These are phyloP conservation scores for Bradypodion ventrale DNA, from an alignment of 2,797 vertebrate genomes.

Conservation along the genomic window DNA sequence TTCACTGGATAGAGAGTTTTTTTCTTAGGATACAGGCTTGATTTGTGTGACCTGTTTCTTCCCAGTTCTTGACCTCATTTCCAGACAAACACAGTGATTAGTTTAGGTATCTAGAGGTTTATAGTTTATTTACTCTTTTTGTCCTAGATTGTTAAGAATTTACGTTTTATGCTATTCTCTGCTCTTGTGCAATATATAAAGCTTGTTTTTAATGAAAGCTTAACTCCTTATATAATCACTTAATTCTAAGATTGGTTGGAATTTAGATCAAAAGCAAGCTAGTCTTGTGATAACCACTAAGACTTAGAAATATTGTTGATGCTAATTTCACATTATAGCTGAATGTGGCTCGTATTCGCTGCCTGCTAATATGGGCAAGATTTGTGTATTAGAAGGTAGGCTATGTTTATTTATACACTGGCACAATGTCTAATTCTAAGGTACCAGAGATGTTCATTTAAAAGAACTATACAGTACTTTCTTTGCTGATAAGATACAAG, in stretches of 20 bases:
- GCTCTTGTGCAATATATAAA: background rate
- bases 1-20: no score
- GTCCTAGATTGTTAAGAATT: background rate
- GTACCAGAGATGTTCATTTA: background rate
- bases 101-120: background rate
- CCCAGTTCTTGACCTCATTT: background rate
- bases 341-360: background rate
- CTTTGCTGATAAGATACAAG: background rate
- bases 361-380: background rate
- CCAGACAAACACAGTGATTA: background rate
- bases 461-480: no score
- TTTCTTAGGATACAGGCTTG: background rate
- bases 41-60: background rate
- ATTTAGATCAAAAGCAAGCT: background rate
- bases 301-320: background rate
- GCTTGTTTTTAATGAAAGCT: background rate
- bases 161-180: background rate
- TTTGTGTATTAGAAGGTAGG: background rate
- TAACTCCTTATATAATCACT: constrained; percentile 3
- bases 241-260: constrained; percentile 17
- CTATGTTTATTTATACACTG: background rate
- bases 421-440: background rate
- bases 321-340: background rate
- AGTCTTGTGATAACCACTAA: background rate
- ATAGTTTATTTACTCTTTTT: background rate